Evolutionary conservation across 2,113 vertebrate species (phyloP).

Genomic region (Paraplagusia blochii): DNA sequence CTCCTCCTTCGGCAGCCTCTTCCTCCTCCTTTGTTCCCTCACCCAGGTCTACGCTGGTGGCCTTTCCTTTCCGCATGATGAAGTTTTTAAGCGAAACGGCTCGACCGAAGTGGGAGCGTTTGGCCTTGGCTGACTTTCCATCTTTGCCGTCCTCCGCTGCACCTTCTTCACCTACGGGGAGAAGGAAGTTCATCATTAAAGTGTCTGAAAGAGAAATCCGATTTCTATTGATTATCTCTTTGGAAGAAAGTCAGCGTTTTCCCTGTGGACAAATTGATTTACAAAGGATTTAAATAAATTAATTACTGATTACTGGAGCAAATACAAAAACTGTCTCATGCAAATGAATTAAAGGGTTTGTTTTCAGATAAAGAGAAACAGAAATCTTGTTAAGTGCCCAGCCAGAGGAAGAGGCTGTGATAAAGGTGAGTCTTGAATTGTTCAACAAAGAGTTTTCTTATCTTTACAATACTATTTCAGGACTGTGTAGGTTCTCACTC

Average conservation of each 20-base stretch:
- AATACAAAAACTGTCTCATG: not conserved
- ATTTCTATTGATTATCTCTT: not conserved
- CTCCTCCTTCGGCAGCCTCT: conserved; percentile 20
- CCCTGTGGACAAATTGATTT: not conserved
- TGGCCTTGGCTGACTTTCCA: conserved; percentile 72
- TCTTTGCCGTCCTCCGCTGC: conserved; percentile 69
- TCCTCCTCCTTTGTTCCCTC: conserved; percentile 66
- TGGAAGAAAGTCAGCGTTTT: not conserved
- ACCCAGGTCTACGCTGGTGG: conserved; percentile 71
- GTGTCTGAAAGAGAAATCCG: not conserved
- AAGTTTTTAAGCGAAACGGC: conserved; percentile 82
- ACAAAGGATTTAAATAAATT: not conserved
- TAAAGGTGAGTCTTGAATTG: too few relatives aligned
- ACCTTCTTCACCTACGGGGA: conserved; percentile 65
- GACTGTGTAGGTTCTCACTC: too few relatives aligned
- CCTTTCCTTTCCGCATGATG: conserved; percentile 79
- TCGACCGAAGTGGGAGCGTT: conserved; percentile 75
- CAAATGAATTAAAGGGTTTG: not conserved
- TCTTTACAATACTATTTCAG: too few relatives aligned
- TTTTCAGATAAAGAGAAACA: too few relatives aligned
- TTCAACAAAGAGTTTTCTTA: too few relatives aligned
- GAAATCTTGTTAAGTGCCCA: too few relatives aligned
- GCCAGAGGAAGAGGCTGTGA: too few relatives aligned
- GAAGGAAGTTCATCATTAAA: conserved; percentile 4
- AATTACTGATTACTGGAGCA: not conserved